A percentile compares a stretch with the other conserved stretches of the same genome.
These are phyloP conservation scores for Thermophis baileyi DNA, from an alignment of 2,113 vertebrate genomes.

Conservation along the genomic window DNA sequence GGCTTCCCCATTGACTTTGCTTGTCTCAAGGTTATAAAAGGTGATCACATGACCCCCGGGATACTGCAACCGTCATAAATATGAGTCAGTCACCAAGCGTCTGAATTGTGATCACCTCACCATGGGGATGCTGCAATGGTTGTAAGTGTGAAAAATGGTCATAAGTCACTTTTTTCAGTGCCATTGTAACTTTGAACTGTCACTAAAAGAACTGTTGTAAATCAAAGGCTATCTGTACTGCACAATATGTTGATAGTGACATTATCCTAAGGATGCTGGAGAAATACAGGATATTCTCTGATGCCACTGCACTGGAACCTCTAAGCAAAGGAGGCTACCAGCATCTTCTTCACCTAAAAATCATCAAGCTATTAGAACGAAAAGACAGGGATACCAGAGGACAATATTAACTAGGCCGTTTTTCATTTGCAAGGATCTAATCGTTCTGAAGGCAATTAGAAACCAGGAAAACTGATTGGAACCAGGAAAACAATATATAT, in stretches of 20 bases:
- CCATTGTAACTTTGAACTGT: neutral
- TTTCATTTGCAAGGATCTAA: neutral
- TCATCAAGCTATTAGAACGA: neutral
- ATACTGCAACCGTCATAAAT: neutral
- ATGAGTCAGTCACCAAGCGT: neutral
- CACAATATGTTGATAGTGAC: neutral
- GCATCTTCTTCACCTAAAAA: neutral
- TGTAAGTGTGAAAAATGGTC: neutral
- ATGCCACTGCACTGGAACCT: neutral
- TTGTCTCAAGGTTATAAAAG: neutral
- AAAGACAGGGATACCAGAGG: no score
- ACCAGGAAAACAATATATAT: neutral
- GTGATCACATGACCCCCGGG: neutral
- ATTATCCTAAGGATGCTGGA: neutral
- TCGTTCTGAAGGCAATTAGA: neutral
- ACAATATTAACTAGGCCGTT: no score
- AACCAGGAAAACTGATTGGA: neutral
- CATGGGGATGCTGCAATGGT: neutral
- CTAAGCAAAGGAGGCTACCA: neutral
- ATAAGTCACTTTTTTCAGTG: neutral
- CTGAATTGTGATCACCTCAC: neutral
- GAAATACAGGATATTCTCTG: neutral
- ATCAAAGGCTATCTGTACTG: no score
- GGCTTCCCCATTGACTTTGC: neutral
- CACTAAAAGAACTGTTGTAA: neutral